Evolutionary conservation across 64 coral and sea anemone species (phyloP).

Genomic region (Stichodactyla helianthus): DNA sequence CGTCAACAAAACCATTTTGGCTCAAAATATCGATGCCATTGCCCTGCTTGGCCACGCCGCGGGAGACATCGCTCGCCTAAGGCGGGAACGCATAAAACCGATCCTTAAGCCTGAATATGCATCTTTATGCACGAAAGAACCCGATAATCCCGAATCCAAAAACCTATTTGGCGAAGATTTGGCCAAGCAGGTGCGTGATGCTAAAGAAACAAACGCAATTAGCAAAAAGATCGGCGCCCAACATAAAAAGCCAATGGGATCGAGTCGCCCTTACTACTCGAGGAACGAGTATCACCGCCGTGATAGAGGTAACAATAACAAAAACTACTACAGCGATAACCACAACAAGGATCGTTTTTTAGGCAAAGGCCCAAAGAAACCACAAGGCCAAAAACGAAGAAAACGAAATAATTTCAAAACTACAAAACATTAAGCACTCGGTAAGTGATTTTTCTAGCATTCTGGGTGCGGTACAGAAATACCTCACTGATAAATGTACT

Average conservation of each 20-base stretch:
- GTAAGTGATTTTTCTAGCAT: constrained; percentile 5
- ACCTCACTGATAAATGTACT: constrained; percentile 2
- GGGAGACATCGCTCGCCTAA: constrained; percentile 4
- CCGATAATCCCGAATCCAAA: not conserved
- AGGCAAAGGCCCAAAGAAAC: constrained; percentile 8
- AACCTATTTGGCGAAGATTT: not conserved
- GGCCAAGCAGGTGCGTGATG: constrained; percentile 4
- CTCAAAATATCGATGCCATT: constrained; percentile 15
- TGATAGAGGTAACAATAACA: not conserved
- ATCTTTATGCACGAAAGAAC: not conserved
- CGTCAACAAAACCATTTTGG: not conserved
- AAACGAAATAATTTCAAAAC: not conserved
- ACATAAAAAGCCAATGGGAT: not conserved
- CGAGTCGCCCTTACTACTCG: not conserved
- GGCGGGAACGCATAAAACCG: constrained; percentile 19
- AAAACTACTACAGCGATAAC: not conserved
- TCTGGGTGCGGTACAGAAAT: not conserved
- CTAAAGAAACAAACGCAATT: constrained; percentile 9
- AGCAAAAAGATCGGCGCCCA: constrained; percentile 3
- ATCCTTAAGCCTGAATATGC: constrained; percentile 18
- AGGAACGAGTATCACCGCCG: not conserved
- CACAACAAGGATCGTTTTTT: constrained; percentile 17
- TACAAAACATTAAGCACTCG: constrained; percentile 10
- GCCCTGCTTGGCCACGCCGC: constrained; percentile 12
- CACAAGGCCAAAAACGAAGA: not conserved